Evolutionary conservation across 2,888 invertebrate genomes (phyloP), one percentile per base, ranked within the genome.

Genomic region (Cyclophora albipunctata): DNA sequence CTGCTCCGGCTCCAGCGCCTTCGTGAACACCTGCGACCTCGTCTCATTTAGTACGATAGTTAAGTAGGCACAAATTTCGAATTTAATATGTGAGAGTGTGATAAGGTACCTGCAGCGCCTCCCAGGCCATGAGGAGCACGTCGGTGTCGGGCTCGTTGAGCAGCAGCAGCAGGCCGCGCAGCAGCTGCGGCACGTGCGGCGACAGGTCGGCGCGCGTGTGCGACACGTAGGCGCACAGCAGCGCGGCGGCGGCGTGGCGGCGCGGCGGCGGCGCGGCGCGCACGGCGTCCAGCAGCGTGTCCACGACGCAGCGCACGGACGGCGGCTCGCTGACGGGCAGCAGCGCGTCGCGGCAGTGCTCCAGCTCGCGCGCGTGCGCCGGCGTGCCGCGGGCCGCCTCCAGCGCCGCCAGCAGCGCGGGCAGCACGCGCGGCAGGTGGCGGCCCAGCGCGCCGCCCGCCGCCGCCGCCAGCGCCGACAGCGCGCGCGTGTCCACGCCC

Each of bases 401-500:
- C 47, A 97, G 86, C 51, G 96, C 94, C 34, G 90, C 89, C 53
- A 98, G 90, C 58, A 99, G 89, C 34, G 99, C 98, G 35, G 97
- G 97, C 63, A 99, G 90, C 73, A 99, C 97, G 83, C 96, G 96
- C 61, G 94, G 93, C 57, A 99, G 90, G 78, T 97, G 98, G 71
- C 95, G 93, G 5, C 95, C 96, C 49, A 98, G 90, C 33, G 98
- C 94, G 75, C 97, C 96, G 45, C 98, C 98, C 45, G 98, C 98
- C 3, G 98, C 98, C 34, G 98, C 95, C 2, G 98, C 96, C 60
- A 99, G 89, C 69, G 98, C 96, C 0, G 98, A 96, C 50, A 99
- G 88, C 56, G 75, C 74, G 59, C 73, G 71, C 57, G 71, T 69
- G 64, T 72, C 70, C 48, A 60, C 65, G 7, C 65, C 69, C 47